phyloP scores from a whole-genome alignment of 1,140 invertebrate genomes.

The Drosophila tropicalis region DNA sequence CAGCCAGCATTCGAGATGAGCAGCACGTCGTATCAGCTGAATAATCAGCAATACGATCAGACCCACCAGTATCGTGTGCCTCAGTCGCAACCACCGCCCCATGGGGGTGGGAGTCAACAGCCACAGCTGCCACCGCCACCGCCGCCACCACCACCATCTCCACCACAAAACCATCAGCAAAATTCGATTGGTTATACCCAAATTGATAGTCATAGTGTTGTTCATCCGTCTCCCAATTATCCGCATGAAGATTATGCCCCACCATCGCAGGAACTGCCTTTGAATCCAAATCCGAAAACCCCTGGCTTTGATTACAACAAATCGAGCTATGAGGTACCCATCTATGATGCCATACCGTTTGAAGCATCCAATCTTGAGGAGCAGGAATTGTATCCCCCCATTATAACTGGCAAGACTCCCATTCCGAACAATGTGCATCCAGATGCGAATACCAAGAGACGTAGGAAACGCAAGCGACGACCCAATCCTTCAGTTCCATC shows the following conservation, averaged over 20 bases:
- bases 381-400: slow-evolving; percentile 73
- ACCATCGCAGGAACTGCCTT: slow-evolving; percentile 64
- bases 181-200: slow-evolving; percentile 25
- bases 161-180: slow-evolving; percentile 30
- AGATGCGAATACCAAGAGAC: slow-evolving; percentile 52
- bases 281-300: slow-evolving; percentile 67
- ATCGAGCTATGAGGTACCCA: slow-evolving; percentile 80
- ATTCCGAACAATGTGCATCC: slow-evolving; percentile 21
- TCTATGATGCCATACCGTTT: slow-evolving; percentile 80
- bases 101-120: slow-evolving; percentile 22
- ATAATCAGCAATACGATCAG: slow-evolving; percentile 45
- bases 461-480: slow-evolving; percentile 55
- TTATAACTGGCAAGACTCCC: slow-evolving; percentile 29
- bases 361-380: slow-evolving; percentile 68
- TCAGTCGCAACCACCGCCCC: slow-evolving; percentile 1
- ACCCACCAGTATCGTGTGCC: slow-evolving; percentile 17
- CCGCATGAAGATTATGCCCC: slow-evolving; percentile 63
- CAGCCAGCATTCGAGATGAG: slow-evolving; percentile 73
- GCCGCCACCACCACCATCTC: slow-evolving; percentile 23
- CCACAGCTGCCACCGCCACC: slow-evolving; percentile 22
- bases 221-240: slow-evolving; percentile 39
- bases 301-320: slow-evolving; percentile 78
- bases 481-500: slow-evolving; percentile 31
- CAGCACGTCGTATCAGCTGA: slow-evolving; percentile 54
- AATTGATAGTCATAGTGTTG: slow-evolving; percentile 20